Conservation (phyloP, 2,888 invertebrate genomes). For the Scotopteryx bipunctaria region DNA sequence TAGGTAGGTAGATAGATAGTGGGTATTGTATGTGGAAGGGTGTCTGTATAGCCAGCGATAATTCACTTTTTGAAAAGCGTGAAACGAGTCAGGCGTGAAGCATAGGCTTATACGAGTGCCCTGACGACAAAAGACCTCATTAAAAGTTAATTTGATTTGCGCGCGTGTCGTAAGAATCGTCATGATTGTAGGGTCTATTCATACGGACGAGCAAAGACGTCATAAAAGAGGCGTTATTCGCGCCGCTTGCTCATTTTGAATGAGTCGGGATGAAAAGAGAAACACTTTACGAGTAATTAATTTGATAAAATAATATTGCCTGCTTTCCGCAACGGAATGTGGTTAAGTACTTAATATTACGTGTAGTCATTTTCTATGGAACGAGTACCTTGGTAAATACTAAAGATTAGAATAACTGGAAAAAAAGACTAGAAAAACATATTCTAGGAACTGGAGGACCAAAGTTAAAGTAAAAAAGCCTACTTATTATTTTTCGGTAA, state of each 20-base stretch:
- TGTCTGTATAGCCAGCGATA: neutral
- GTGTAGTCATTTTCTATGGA: too few relatives aligned
- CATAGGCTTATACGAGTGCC: slow-evolving; percentile 20
- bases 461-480: too few relatives aligned
- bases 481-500: too few relatives aligned
- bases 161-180: slow-evolving; percentile 27
- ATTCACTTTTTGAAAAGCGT: slow-evolving; percentile 14
- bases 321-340: neutral
- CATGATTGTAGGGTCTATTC: slow-evolving; percentile 24
- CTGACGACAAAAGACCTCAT: slow-evolving; percentile 35
- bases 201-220: slow-evolving; percentile 13
- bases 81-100: slow-evolving; percentile 18
- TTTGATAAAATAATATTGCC: neutral
- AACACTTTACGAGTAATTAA: slow-evolving; percentile 11
- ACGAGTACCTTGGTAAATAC: too few relatives aligned
- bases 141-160: slow-evolving; percentile 37
- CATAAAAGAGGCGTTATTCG: slow-evolving; percentile 20
- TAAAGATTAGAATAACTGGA: too few relatives aligned
- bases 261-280: slow-evolving; percentile 15
- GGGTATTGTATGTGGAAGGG: too few relatives aligned
- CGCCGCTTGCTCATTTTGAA: slow-evolving; percentile 11
- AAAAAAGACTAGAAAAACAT: too few relatives aligned
- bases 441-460: too few relatives aligned
- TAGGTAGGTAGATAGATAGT: too few relatives aligned
- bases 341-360: too few relatives aligned